Evolutionary conservation across 2,113 vertebrate species (phyloP), one percentile per base, ranked within the genome.

Genomic region (Callipepla californica): DNA sequence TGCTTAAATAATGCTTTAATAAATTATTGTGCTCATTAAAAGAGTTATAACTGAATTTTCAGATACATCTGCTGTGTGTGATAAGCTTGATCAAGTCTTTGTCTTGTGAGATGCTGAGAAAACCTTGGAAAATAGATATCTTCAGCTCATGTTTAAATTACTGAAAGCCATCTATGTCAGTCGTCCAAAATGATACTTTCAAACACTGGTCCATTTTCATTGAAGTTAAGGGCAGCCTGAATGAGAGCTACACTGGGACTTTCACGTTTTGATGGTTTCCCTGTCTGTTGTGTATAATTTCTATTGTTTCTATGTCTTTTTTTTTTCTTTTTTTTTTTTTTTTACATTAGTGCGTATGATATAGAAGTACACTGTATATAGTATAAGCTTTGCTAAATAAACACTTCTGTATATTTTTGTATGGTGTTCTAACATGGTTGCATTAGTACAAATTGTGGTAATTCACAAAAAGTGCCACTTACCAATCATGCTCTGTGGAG

Each of bases 391-490:
- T 85, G 57, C 91, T 95, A 30, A 96, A 78, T 59, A 85, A 87
- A 86, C 58, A 47, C 80, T 88, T 88, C 16, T 95, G 90, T 96
- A 20, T 83, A 50, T 93, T 96, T 96, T 86, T 83, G 36, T 97
- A 51, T 73, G 48, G 23, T 88, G 59, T 90, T 80, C 72, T 95
- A 65, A 80, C 30, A 10, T 55, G 81, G 80, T 92, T 93, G 92
- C 51, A 53, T 94, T 88, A 81, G 55, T 91, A 62, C 59, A 80
- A 87, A 80, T 53, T 47, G 61, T 53, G 95, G 92, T 97, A 85
- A 96, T 87, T 96, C 85, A 90, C 94, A 92, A 70, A 50, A 97
- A 96, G 94, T 97, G 96, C 92, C 92, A 80, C 81, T 94, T 92
- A 44, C 10, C 81, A 72, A 63, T 65, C 76, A 66, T 93, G 66